Evolutionary conservation across 2,113 vertebrate genomes (phyloP).

Genomic region (Pelecanus crispus): DNA sequence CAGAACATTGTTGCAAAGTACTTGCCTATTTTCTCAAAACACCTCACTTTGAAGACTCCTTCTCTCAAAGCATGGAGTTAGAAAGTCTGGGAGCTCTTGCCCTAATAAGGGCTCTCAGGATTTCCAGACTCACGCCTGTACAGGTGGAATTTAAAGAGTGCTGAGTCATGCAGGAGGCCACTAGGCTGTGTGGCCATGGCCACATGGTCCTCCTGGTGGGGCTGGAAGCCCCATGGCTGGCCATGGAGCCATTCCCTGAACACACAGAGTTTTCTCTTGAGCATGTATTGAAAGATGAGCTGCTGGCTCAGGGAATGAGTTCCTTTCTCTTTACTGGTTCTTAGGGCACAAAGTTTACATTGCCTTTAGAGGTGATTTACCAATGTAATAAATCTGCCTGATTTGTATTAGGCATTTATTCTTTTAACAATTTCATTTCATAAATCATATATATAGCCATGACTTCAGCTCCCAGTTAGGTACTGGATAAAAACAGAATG

Average conservation of each 20-base stretch:
- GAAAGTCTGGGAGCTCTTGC: neutral
- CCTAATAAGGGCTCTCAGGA: neutral
- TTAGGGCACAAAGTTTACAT: neutral
- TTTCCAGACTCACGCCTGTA: neutral
- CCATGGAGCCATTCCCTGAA: neutral
- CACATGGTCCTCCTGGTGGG: neutral
- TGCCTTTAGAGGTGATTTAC: neutral
- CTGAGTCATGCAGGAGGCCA: neutral
- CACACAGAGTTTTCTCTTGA: neutral
- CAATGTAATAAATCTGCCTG: neutral
- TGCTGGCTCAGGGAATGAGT: neutral
- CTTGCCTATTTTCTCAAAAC: neutral
- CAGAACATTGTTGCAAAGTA: neutral
- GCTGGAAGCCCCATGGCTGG: neutral
- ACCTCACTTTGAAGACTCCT: neutral
- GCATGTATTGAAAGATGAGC: neutral
- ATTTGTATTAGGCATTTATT: neutral
- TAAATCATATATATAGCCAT: neutral
- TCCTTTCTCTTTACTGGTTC: neutral
- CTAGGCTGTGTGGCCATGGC: rapidly evolving
- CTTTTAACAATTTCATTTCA: neutral
- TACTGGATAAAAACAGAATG: neutral
- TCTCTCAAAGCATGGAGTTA: neutral
- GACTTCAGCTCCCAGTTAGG: neutral
- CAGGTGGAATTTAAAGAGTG: neutral